A percentile compares a stretch with the other conserved stretches of the same genome.
Conservation (phyloP, 2,113 vertebrate genomes). For the Macroglossus sobrinus region DNA sequence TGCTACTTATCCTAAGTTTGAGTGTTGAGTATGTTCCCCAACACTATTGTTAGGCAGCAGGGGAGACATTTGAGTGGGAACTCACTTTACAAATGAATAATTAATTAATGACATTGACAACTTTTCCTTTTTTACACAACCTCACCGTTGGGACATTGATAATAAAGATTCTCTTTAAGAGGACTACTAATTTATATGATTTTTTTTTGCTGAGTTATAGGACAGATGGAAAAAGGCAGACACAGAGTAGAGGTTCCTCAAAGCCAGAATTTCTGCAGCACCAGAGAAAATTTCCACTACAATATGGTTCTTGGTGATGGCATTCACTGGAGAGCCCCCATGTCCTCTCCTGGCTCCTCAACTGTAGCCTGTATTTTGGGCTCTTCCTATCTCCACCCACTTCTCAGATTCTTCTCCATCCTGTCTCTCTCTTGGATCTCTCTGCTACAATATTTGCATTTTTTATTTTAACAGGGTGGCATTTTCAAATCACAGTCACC, state of each 20-base stretch:
- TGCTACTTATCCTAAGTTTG: not conserved
- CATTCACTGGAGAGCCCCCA: not conserved
- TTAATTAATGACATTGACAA: not conserved
- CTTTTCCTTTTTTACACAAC: not conserved
- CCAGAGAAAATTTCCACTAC: not conserved
- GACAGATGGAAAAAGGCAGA: not conserved
- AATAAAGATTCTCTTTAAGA: not conserved
- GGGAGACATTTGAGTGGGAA: not conserved
- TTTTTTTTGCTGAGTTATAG: not conserved
- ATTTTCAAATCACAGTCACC: not conserved
- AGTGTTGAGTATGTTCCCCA: not conserved
- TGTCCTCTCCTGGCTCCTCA: not conserved
- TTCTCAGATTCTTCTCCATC: not conserved
- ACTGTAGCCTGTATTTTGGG: not conserved
- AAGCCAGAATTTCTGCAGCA: not conserved
- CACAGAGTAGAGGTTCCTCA: not conserved
- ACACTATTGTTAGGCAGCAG: not conserved
- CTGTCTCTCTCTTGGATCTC: not conserved
- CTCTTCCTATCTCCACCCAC: not conserved
- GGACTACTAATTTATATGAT: not conserved
- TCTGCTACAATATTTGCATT: not conserved
- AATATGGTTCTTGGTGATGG: too few relatives aligned
- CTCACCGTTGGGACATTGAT: not conserved
- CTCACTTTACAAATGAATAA: not conserved
- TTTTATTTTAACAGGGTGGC: not conserved